These are phyloP conservation scores for Sebastes minor DNA, from an alignment of 2,797 vertebrate species.

Conservation along the genomic window DNA sequence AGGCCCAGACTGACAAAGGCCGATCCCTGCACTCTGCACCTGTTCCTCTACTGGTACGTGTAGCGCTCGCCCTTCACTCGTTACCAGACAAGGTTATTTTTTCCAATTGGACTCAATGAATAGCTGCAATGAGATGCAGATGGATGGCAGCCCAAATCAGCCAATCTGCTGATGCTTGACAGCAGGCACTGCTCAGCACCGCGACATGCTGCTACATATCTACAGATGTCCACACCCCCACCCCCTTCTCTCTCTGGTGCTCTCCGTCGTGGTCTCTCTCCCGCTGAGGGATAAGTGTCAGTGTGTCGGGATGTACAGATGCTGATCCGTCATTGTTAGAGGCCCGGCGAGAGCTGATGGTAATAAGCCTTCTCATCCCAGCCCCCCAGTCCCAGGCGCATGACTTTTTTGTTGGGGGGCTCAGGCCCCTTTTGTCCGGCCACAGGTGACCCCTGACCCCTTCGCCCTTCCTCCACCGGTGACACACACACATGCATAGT, in stretches of 20 bases:
- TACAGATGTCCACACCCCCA: slow-evolving; percentile 65
- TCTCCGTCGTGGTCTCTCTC: slow-evolving; percentile 4
- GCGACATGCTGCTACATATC: slow-evolving; percentile 57
- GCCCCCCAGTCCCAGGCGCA: slow-evolving; percentile 49
- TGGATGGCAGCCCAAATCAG: slow-evolving; percentile 45
- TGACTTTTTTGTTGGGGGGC: slow-evolving; percentile 71
- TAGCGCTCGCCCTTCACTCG: not conserved
- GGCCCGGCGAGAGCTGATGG: slow-evolving; percentile 48
- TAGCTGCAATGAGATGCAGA: slow-evolving; percentile 56
- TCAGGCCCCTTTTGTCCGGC: slow-evolving; percentile 67
- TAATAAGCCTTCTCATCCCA: slow-evolving; percentile 60
- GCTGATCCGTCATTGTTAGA: slow-evolving; percentile 78
- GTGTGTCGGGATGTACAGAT: slow-evolving; percentile 74
- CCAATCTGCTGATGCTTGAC: slow-evolving; percentile 50
- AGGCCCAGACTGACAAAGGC: not conserved
- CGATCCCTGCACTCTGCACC: slow-evolving; percentile 29
- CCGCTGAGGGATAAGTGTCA: slow-evolving; percentile 64
- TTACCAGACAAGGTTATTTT: slow-evolving; percentile 3
- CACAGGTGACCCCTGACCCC: slow-evolving; percentile 77
- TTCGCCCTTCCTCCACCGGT: slow-evolving; percentile 55
- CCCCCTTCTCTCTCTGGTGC: not conserved
- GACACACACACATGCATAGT: not conserved
- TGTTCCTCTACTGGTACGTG: slow-evolving; percentile 28
- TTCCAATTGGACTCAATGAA: slow-evolving; percentile 26
- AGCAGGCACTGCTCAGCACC: slow-evolving; percentile 32